Conservation (phyloP, 2,113 vertebrate genomes). For the Cyanoderma ruficeps region DNA sequence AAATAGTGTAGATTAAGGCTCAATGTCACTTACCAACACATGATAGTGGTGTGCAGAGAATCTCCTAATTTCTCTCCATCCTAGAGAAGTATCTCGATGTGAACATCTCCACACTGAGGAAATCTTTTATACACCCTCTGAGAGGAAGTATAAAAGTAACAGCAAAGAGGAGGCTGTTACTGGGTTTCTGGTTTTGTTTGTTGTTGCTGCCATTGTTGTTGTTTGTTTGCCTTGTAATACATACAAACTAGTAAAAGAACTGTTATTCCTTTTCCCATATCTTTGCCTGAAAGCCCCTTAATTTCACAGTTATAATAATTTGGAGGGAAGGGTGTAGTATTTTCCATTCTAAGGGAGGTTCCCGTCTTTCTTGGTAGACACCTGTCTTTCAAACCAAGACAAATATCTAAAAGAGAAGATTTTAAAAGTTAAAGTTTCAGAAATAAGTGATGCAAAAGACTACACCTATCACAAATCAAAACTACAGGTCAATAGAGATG, state of each 20-base stretch:
- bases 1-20: not conserved
- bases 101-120: rapidly evolving
- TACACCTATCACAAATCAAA: not conserved
- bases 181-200: not conserved
- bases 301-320: not conserved
- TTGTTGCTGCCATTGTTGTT: not conserved
- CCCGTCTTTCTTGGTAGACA: not conserved
- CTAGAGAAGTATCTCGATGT: not conserved
- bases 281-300: not conserved
- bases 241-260: not conserved
- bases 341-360: not conserved
- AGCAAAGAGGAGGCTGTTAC: not conserved
- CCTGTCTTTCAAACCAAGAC: not conserved
- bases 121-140: not conserved
- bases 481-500: not conserved
- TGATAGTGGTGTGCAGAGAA: not conserved
- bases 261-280: not conserved
- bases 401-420: not conserved
- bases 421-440: not conserved
- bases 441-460: not conserved
- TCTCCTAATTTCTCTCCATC: not conserved
- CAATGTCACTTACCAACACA: not conserved
- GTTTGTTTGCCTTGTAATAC: not conserved
- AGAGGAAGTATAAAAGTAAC: not conserved
- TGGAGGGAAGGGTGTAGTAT: not conserved